These are phyloP conservation scores for Odiellus spinosus DNA, from an alignment of 2,888 invertebrate genomes.

Conservation along the genomic window DNA sequence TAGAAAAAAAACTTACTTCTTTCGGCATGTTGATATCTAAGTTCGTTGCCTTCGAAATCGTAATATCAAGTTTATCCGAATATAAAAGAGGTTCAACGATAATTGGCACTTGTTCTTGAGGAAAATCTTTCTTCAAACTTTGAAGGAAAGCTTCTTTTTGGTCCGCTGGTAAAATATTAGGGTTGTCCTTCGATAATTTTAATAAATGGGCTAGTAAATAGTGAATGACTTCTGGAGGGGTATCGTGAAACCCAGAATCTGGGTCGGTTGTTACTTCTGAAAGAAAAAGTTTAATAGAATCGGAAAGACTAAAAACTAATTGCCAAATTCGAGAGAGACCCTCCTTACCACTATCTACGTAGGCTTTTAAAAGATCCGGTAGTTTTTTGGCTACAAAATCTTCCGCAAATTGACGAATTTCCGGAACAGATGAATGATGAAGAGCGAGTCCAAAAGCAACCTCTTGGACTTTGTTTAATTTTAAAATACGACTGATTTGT, in stretches of 20 bases:
- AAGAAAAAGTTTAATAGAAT: conserved; percentile 1
- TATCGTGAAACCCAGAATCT: conserved; percentile 74
- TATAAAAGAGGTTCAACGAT: conserved; percentile 76
- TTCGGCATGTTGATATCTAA: conserved; percentile 26
- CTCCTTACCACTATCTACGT: conserved; percentile 45
- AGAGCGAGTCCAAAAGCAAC: conserved; percentile 74
- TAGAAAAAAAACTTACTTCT: too few species aligned
- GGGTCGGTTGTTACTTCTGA: conserved; percentile 26
- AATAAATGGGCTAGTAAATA: conserved; percentile 49
- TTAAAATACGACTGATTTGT: conserved; percentile 68
- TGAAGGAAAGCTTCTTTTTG: conserved; percentile 63
- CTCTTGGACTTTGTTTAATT: conserved; percentile 75
- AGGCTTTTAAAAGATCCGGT: conserved; percentile 67
- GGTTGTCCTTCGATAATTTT: conserved; percentile 27
- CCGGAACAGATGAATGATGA: conserved; percentile 58
- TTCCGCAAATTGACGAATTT: conserved; percentile 53
- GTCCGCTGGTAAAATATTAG: conserved; percentile 46
- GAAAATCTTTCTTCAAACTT: conserved; percentile 69
- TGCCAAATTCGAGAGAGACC: too few species aligned
- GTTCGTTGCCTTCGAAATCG: conserved; percentile 30
- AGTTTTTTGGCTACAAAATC: conserved; percentile 65
- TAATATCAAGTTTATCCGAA: conserved; percentile 44
- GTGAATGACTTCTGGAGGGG: conserved; percentile 74
- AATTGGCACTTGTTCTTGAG: conserved; percentile 70
- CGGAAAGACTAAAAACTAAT: background rate